Base-by-base conservation (phyloP, 2,888 invertebrate species). In the Meloe dianella region DNA sequence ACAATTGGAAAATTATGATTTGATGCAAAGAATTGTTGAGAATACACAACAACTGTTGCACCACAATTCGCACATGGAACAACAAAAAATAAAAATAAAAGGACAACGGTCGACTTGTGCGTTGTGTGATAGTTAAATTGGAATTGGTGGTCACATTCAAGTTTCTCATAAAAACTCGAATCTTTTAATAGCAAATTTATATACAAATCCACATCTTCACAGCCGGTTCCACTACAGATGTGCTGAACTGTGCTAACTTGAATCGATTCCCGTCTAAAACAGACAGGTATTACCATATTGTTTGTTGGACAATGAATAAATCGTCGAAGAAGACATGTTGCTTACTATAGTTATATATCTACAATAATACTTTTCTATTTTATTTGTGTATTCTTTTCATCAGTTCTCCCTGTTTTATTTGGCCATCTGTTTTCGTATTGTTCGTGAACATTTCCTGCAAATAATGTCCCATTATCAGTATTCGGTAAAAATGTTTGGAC, bases 1-100 rank as follows among this genome's bases (percentile, higher is more conserved):
- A 51, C 10, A 20, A 10, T 22, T 2, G 14, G n/a, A n/a, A 47
- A n/a, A 47, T 20, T 47, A 47, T 47, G 20, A 47, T 17, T 47
- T 9, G n/a, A 20, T 47, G 2, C 9, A 17, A n/a, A 47, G 47
- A 35, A 12, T 35, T 47, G 17, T 17, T 2, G 9, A 20, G n/a
- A 8, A 20, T 20, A 20, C 64, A 61, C 68, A 68, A 61, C 68
- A 68, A 63, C 68, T 68, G 68, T 68, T 68, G 68, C 68, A 65
- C 65, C 8, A 47, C 27, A 27, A 4, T 27, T 27, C 27, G 4
- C 27, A 27, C 2, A 3, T 27, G 27, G 27, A 27, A 27, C 27
- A 27, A 27, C n/a, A n/a, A n/a, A n/a, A n/a, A n/a, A n/a, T n/a
- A n/a, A n/a, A n/a, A n/a, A n/a, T n/a, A n/a, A 27, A 27, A 27